phyloP scores from a whole-genome alignment of 2,797 vertebrate genomes.

The Silurus aristotelis region DNA sequence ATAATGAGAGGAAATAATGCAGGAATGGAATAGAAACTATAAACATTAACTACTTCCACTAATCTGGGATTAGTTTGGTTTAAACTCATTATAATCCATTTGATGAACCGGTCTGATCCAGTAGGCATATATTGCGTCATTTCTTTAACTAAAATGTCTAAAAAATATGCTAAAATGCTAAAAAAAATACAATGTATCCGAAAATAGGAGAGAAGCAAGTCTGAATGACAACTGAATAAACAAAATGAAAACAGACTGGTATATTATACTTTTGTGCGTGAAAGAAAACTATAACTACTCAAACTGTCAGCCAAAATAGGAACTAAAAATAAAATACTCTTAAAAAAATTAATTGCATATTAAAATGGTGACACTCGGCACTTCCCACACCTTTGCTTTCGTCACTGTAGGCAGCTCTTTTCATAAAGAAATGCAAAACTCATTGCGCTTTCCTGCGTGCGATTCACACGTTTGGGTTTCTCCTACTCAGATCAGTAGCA shows the following conservation, averaged over 20 bases:
- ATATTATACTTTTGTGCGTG: too few relatives aligned
- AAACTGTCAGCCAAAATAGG: not conserved
- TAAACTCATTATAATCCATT: not conserved
- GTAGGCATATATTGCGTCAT: too few relatives aligned
- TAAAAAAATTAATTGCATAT: too few relatives aligned
- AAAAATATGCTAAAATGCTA: too few relatives aligned
- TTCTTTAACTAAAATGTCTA: not conserved
- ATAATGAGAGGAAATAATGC: not conserved
- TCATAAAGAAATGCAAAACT: not conserved
- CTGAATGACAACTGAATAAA: too few relatives aligned
- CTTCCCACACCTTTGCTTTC: not conserved
- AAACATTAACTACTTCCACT: not conserved
- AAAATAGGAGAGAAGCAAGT: too few relatives aligned
- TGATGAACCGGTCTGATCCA: not conserved
- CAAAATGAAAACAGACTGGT: too few relatives aligned
- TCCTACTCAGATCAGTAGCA: not conserved
- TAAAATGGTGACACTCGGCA: not conserved
- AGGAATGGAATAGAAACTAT: not conserved
- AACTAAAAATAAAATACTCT: not conserved
- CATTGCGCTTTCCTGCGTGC: not conserved
- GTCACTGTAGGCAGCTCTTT: not conserved
- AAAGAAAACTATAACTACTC: not conserved
- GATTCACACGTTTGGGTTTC: not conserved
- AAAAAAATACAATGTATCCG: not conserved
- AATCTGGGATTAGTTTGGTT: constrained; percentile 1